Conservation (phyloP, 1,140 invertebrate species). For the Catajapyx aquilonaris region DNA sequence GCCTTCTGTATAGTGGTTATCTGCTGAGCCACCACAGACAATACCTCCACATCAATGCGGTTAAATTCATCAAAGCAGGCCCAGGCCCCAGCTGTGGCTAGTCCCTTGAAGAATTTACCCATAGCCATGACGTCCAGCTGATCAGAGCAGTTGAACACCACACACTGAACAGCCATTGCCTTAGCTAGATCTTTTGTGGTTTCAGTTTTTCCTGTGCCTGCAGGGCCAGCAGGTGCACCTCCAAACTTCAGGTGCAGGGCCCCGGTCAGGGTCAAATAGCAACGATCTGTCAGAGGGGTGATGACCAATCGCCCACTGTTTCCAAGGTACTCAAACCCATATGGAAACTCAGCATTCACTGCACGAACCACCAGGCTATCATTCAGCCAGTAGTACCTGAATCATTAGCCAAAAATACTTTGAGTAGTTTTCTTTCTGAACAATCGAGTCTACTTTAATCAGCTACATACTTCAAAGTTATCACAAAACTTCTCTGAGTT, state of each 20-base stretch:
- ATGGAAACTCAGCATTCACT: slow-evolving; percentile 35
- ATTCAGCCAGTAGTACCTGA: slow-evolving; percentile 39
- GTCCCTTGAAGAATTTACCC: slow-evolving; percentile 38
- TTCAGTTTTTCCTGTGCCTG: slow-evolving; percentile 54
- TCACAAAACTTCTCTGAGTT: too few species aligned
- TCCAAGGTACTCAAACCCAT: slow-evolving; percentile 44
- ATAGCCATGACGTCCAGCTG: slow-evolving; percentile 47
- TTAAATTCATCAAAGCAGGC: slow-evolving; percentile 62
- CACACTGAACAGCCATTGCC: slow-evolving; percentile 48
- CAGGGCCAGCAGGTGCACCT: slow-evolving; percentile 50
- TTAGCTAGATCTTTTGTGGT: slow-evolving; percentile 53
- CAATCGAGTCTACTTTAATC: too few species aligned
- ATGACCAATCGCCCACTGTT: slow-evolving; percentile 49
- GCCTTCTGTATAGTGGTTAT: slow-evolving; percentile 37
- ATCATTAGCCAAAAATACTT: neutral
- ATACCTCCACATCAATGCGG: slow-evolving; percentile 42
- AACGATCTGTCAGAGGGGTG: slow-evolving; percentile 54
- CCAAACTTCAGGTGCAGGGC: slow-evolving; percentile 44
- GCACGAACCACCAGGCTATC: slow-evolving; percentile 30
- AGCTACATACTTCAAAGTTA: too few species aligned
- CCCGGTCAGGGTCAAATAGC: slow-evolving; percentile 43
- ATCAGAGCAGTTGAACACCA: slow-evolving; percentile 58
- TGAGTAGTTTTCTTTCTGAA: too few species aligned
- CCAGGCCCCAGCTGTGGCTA: slow-evolving; percentile 43
- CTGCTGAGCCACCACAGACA: slow-evolving; percentile 37